Percentiles rank a stretch among this genome's conserved stretches.
Conservation (phyloP, 1,140 invertebrate species). For the Drosophila pseudoobscura region DNA sequence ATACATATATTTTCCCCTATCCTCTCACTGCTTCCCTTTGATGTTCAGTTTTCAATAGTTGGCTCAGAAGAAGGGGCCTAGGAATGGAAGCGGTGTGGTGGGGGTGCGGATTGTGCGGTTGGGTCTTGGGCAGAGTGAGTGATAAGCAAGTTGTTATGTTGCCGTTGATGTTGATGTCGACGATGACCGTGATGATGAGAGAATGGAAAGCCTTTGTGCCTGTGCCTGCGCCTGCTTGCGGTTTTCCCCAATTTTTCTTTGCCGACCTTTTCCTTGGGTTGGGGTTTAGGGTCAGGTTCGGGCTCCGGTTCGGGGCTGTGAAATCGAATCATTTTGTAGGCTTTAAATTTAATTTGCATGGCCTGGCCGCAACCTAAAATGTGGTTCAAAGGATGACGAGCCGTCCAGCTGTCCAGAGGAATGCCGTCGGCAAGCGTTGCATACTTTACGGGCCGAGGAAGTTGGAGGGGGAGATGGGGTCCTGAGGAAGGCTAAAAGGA, state of each 20-base stretch:
- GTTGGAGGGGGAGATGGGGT: too few species aligned
- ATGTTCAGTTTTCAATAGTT: conserved; percentile 32
- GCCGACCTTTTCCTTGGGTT: conserved; percentile 10
- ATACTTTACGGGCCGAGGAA: too few species aligned
- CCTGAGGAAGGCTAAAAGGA: too few species aligned
- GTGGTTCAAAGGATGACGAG: conserved; percentile 20
- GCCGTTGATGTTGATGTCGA: conserved; percentile 11
- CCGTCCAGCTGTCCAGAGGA: too few species aligned
- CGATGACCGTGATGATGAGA: conserved; percentile 54
- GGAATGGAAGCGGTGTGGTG: not conserved
- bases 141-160: conserved; percentile 56
- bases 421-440: too few species aligned
- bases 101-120: not conserved
- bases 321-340: conserved; percentile 72
- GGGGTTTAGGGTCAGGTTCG: conserved; percentile 13
- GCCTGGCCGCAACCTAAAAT: conserved; percentile 24
- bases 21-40: conserved; percentile 30
- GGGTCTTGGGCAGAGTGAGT: conserved; percentile 14
- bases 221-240: conserved; percentile 14
- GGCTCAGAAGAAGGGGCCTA: conserved; percentile 8
- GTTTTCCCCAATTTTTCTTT: conserved; percentile 34
- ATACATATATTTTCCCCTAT: conserved; percentile 3
- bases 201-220: conserved; percentile 35
- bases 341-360: conserved; percentile 79
- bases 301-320: conserved; percentile 21